Conservation (phyloP, 2,113 vertebrate genomes). For the Lanius collurio region DNA sequence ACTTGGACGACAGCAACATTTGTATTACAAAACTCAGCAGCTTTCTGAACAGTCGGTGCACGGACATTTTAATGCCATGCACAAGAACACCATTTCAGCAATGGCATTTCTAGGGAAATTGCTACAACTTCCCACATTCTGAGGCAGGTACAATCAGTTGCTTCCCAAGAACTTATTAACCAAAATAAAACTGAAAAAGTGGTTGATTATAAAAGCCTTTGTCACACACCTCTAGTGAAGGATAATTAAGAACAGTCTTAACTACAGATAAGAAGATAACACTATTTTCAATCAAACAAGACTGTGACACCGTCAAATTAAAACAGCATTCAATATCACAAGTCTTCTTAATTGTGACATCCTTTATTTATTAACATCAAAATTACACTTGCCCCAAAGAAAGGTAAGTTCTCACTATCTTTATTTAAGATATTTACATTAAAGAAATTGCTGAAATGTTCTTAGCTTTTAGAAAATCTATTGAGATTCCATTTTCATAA, state of each 20-base stretch:
- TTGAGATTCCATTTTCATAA: neutral
- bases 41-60: slow-evolving; percentile 35
- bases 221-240: neutral
- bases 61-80: slow-evolving; percentile 21
- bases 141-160: neutral
- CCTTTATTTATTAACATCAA: neutral
- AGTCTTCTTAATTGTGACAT: neutral
- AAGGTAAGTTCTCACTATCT: neutral
- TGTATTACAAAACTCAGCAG: neutral
- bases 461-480: neutral
- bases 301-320: neutral
- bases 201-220: neutral
- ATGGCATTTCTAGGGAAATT: neutral
- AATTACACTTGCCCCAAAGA: neutral
- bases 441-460: neutral
- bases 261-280: neutral
- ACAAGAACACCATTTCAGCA: neutral
- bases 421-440: neutral
- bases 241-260: neutral
- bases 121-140: neutral
- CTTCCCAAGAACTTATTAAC: neutral
- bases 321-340: neutral
- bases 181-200: neutral
- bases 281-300: neutral
- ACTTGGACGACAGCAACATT: neutral